Conservation (phyloP, 1,140 invertebrate species). For the Antheraea mylitta region DNA sequence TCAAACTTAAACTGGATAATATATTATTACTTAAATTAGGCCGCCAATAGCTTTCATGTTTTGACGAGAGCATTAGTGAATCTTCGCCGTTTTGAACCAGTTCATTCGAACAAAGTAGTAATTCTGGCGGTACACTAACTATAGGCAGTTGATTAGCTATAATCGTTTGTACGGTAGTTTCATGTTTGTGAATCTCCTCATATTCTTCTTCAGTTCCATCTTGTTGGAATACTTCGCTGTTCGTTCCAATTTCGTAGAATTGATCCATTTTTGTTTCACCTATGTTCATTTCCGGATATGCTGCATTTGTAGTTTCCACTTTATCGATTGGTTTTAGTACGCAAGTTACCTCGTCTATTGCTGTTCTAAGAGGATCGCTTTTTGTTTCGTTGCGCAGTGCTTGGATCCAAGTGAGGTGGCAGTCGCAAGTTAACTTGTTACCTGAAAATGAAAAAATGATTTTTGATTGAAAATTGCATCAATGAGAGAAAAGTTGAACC, state of each 20-base stretch:
- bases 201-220: conserved; percentile 48
- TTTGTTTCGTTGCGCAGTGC: conserved; percentile 85
- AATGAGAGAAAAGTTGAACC: too few relatives aligned
- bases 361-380: conserved; percentile 77
- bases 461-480: too few relatives aligned
- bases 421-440: conserved; percentile 88
- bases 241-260: conserved; percentile 40
- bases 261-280: conserved; percentile 36
- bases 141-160: conserved; percentile 45
- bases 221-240: conserved; percentile 41
- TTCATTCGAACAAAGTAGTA: conserved; percentile 49
- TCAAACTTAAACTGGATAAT: conserved; percentile 39
- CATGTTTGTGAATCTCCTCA: conserved; percentile 44
- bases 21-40: conserved; percentile 41
- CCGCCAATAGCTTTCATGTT: conserved; percentile 64
- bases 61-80: conserved; percentile 66
- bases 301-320: conserved; percentile 21
- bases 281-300: conserved; percentile 14
- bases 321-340: conserved; percentile 26
- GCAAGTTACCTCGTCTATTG: conserved; percentile 63
- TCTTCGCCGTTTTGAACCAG: conserved; percentile 57
- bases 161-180: conserved; percentile 39
- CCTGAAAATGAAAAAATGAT: conserved; percentile 75
- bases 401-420: conserved; percentile 87
- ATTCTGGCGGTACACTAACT: conserved; percentile 48